phyloP scores from a whole-genome alignment of 2,888 invertebrate species.

The Anticlea derivata region DNA sequence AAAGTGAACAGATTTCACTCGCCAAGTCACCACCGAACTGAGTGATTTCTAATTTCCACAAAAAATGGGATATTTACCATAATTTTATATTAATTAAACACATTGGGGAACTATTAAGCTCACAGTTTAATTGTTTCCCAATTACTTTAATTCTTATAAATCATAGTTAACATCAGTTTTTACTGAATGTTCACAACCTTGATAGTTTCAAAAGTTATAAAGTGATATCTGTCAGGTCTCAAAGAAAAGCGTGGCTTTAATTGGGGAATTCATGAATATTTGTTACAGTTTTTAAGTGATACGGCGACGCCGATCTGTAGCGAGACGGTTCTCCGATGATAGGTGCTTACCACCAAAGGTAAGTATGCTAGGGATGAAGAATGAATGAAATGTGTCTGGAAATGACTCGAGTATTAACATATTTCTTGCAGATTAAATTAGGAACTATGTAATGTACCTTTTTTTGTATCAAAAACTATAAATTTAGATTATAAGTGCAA shows the following conservation, averaged over 20 bases:
- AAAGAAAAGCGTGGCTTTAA: constrained; percentile 64
- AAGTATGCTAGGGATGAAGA: constrained; percentile 56
- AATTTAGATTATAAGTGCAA: not conserved
- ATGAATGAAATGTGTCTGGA: constrained; percentile 26
- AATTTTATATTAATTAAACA: too few relatives aligned
- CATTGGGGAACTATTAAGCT: too few relatives aligned
- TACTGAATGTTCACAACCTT: too few relatives aligned
- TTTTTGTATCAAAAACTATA: not conserved
- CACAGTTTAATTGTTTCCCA: too few relatives aligned
- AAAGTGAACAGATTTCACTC: constrained; percentile 14
- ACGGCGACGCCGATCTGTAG: constrained; percentile 71
- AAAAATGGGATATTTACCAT: too few relatives aligned
- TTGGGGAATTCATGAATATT: constrained; percentile 82
- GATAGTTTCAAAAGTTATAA: too few relatives aligned
- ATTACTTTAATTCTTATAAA: too few relatives aligned
- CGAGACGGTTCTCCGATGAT: constrained; percentile 57
- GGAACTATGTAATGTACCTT: constrained; percentile 7
- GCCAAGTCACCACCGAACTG: not conserved
- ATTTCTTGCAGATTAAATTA: constrained; percentile 15
- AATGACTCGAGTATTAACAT: constrained; percentile 2
- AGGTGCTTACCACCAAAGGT: constrained; percentile 65
- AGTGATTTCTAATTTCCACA: too few relatives aligned
- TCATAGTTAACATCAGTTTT: too few relatives aligned
- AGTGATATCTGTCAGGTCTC: constrained; percentile 41
- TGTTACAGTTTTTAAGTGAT: constrained; percentile 80